phyloP scores from a whole-genome alignment of 1,140 invertebrate genomes.

The Aphelinus atriplicis region DNA sequence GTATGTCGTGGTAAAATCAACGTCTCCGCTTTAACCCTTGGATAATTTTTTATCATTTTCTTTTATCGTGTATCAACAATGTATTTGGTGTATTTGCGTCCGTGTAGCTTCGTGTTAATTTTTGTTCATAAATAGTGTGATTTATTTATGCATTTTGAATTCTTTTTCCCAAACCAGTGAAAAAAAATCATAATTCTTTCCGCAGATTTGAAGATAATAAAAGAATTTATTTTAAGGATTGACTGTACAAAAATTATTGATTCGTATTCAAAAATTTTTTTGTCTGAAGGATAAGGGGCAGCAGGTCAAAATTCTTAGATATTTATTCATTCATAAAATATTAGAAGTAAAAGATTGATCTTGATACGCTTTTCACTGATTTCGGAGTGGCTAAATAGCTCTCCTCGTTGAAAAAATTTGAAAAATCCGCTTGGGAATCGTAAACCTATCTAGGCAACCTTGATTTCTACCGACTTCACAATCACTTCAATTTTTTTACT shows the following conservation, averaged over 20 bases:
- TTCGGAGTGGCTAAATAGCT: slow-evolving; percentile 26
- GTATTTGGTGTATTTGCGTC: slow-evolving; percentile 21
- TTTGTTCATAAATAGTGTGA: slow-evolving; percentile 13
- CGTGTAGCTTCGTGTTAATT: slow-evolving; percentile 3
- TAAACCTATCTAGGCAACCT: slow-evolving; percentile 36
- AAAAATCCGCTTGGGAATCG: slow-evolving; percentile 29
- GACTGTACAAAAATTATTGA: slow-evolving; percentile 35
- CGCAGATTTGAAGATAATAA: slow-evolving; percentile 14
- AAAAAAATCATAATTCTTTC: slow-evolving; percentile 17
- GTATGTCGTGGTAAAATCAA: slow-evolving; percentile 24
- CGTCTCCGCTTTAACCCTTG: slow-evolving; percentile 23
- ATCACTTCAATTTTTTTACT: slow-evolving; percentile 8
- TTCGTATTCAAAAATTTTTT: slow-evolving; percentile 22
- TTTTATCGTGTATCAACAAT: slow-evolving; percentile 34
- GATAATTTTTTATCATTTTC: slow-evolving; percentile 23
- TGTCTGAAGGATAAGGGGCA: background rate
- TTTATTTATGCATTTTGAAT: slow-evolving; percentile 20
- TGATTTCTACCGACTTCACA: slow-evolving; percentile 19
- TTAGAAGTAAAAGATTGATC: slow-evolving; percentile 27
- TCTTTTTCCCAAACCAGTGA: slow-evolving; percentile 28
- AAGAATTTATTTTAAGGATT: slow-evolving; percentile 20
- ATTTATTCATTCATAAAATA: slow-evolving; percentile 25
- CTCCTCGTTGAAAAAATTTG: slow-evolving; percentile 31
- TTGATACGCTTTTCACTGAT: slow-evolving; percentile 27
- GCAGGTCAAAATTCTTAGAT: slow-evolving; percentile 21